These are phyloP conservation scores for Poeciliopsis turneri DNA, from an alignment of 2,797 vertebrate genomes.

Conservation along the genomic window DNA sequence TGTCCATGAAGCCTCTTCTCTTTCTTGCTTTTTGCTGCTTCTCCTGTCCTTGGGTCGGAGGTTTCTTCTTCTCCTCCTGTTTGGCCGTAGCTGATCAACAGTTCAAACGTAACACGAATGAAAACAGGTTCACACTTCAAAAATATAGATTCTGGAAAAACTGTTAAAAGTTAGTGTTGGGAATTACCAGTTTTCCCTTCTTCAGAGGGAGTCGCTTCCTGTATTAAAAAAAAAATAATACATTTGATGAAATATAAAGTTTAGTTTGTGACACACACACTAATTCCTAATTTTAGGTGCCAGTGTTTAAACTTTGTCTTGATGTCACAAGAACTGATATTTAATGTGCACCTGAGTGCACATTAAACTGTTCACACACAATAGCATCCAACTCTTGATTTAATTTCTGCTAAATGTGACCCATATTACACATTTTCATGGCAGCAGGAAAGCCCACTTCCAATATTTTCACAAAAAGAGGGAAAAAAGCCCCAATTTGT, in stretches of 20 bases:
- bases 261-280: neutral
- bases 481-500: no score
- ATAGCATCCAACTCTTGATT: no score
- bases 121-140: neutral
- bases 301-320: neutral
- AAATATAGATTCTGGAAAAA: neutral
- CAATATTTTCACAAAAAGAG: no score
- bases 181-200: conserved; percentile 68
- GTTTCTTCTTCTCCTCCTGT: conserved; percentile 83
- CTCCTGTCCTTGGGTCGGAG: conserved; percentile 79
- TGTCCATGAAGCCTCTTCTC: conserved; percentile 91
- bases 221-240: conserved; percentile 9
- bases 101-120: neutral
- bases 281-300: neutral
- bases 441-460: no score
- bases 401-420: no score
- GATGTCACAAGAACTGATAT: neutral
- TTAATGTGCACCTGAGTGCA: no score
- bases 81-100: conserved; percentile 52
- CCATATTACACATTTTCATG: no score
- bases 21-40: conserved; percentile 85
- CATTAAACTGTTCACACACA: no score
- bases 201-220: conserved; percentile 60
- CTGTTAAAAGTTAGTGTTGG: neutral
- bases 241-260: neutral